Evolutionary conservation across 2,888 invertebrate genomes (phyloP).

Genomic region (Lasiommata megera): DNA sequence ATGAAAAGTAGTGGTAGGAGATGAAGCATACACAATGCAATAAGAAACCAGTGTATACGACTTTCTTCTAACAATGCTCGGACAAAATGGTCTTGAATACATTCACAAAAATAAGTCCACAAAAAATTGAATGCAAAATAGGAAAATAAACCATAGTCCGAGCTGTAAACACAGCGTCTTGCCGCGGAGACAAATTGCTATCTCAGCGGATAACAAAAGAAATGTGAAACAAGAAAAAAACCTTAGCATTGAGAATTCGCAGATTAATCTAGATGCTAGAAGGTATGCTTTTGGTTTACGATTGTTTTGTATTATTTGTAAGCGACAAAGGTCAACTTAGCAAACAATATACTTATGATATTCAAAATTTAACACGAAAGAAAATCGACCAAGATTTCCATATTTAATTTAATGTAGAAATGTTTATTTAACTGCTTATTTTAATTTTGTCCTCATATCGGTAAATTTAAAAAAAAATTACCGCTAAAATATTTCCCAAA

Average conservation of each 20-base stretch:
- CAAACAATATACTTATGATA: no score
- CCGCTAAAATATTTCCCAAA: no score
- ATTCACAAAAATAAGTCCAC: constrained; percentile 14
- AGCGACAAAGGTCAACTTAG: neutral
- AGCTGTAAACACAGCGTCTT: constrained; percentile 16
- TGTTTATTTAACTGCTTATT: no score
- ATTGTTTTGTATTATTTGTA: constrained; percentile 12
- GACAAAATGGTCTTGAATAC: constrained; percentile 7
- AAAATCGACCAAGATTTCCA: neutral
- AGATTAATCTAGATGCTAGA: constrained; percentile 20
- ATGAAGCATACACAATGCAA: neutral
- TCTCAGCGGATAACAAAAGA: constrained; percentile 25
- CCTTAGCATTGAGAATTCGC: constrained; percentile 22
- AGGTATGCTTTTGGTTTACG: constrained; percentile 21
- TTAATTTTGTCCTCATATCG: no score
- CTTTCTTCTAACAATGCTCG: neutral
- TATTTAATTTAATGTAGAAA: no score
- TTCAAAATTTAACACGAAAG: neutral
- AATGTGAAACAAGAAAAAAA: constrained; percentile 19
- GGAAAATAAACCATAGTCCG: constrained; percentile 21
- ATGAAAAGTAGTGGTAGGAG: neutral
- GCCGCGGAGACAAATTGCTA: constrained; percentile 25
- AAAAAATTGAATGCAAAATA: constrained; percentile 20
- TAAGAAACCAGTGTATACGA: neutral
- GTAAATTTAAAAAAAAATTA: no score